These are phyloP conservation scores for Ellobius talpinus DNA, from an alignment of 2,113 vertebrate genomes.

Conservation along the genomic window DNA sequence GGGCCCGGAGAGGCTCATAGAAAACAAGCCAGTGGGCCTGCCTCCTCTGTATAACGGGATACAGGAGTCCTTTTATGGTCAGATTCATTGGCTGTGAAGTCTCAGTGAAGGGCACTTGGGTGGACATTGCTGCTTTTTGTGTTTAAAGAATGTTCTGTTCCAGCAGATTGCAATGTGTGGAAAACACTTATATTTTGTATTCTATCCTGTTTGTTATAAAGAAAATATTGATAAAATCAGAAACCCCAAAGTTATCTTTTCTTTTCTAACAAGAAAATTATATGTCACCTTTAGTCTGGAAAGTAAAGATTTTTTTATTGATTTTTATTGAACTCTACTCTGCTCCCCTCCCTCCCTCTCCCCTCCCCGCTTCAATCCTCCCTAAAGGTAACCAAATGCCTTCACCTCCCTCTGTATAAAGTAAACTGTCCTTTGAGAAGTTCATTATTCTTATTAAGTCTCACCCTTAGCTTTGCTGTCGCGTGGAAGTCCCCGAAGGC, in stretches of 20 bases:
- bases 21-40: slow-evolving; percentile 49
- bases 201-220: neutral
- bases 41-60: neutral
- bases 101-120: slow-evolving; percentile 17
- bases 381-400: neutral
- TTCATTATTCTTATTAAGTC: slow-evolving; percentile 46
- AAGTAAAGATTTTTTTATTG: neutral
- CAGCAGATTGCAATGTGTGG: neutral
- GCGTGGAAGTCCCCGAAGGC: slow-evolving; percentile 38
- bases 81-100: neutral
- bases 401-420: neutral
- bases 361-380: too few relatives aligned
- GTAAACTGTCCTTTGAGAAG: slow-evolving; percentile 27
- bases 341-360: too few relatives aligned
- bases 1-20: slow-evolving; percentile 56
- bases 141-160: slow-evolving; percentile 13
- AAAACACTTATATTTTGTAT: slow-evolving; percentile 3
- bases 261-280: slow-evolving; percentile 18
- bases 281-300: neutral
- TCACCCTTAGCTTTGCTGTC: neutral
- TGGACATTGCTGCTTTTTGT: neutral
- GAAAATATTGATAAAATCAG: slow-evolving; percentile 31
- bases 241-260: slow-evolving; percentile 7
- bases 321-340: too few relatives aligned
- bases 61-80: slow-evolving; percentile 65